These are phyloP conservation scores for Ptychochromis oligacanthus DNA, from an alignment of 2,113 vertebrate species.

Conservation along the genomic window DNA sequence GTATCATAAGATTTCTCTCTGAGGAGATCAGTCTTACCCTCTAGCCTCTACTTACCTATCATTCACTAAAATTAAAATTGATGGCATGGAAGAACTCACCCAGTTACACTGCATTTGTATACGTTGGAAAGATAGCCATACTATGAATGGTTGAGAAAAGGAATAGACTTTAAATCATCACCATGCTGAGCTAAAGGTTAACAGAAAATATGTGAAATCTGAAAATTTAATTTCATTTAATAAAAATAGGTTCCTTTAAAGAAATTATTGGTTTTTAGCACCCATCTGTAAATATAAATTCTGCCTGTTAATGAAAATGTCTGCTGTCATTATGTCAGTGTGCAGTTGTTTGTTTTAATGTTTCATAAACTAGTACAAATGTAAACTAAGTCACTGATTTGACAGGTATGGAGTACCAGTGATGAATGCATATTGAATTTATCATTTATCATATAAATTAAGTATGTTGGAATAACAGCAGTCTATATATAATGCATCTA, in stretches of 20 bases:
- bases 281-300: neutral
- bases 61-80: neutral
- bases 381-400: neutral
- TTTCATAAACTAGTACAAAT: neutral
- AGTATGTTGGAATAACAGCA: neutral
- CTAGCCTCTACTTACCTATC: no score
- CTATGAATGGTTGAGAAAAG: neutral
- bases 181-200: neutral
- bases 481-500: slow-evolving; percentile 19
- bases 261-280: neutral
- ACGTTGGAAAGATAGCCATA: neutral
- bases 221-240: neutral
- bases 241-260: neutral
- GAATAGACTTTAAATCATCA: neutral
- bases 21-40: neutral
- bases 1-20: neutral
- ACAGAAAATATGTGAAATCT: neutral
- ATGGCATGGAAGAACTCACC: neutral
- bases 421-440: slow-evolving; percentile 12
- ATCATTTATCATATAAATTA: slow-evolving; percentile 22
- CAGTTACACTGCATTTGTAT: neutral
- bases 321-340: neutral
- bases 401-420: neutral
- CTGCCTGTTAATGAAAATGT: neutral
- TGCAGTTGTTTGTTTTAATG: neutral